Evolutionary conservation across 53 echinoderm and acorn worm genomes (phyloP).

Genomic region (Apostichopus leukothele): DNA sequence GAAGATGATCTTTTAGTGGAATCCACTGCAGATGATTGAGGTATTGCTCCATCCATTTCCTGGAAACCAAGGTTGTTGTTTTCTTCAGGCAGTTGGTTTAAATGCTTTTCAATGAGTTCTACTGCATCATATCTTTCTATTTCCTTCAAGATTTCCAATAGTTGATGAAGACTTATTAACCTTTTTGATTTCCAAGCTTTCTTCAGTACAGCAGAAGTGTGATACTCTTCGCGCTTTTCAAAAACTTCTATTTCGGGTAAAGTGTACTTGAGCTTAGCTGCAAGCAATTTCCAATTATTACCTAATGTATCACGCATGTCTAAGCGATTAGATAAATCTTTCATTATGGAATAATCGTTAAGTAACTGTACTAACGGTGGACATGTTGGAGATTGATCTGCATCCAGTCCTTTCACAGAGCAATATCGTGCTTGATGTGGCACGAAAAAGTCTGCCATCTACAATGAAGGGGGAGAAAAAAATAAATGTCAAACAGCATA

Average conservation of each 20-base stretch:
- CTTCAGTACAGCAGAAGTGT: background rate
- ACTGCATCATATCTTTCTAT: slow-evolving; percentile 3
- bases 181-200: background rate
- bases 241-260: background rate
- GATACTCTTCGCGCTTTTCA: background rate
- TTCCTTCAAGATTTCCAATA: background rate
- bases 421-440: too few relatives aligned
- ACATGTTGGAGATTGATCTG: too few relatives aligned
- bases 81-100: too few relatives aligned
- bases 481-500: too few relatives aligned
- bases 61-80: background rate
- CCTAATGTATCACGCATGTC: background rate
- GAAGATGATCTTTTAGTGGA: background rate
- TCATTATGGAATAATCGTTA: background rate
- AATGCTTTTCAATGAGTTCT: background rate
- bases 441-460: too few relatives aligned
- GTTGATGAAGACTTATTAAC: background rate
- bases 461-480: too few relatives aligned
- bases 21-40: background rate
- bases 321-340: background rate
- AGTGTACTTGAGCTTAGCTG: background rate
- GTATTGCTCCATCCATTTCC: background rate
- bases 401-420: too few relatives aligned
- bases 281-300: background rate
- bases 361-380: too few relatives aligned